A percentile compares a stretch with the other conserved stretches of the same genome.
phyloP scores from a whole-genome alignment of 64 coral and sea anemone genomes.

The Dendrophyllia cribrosa region DNA sequence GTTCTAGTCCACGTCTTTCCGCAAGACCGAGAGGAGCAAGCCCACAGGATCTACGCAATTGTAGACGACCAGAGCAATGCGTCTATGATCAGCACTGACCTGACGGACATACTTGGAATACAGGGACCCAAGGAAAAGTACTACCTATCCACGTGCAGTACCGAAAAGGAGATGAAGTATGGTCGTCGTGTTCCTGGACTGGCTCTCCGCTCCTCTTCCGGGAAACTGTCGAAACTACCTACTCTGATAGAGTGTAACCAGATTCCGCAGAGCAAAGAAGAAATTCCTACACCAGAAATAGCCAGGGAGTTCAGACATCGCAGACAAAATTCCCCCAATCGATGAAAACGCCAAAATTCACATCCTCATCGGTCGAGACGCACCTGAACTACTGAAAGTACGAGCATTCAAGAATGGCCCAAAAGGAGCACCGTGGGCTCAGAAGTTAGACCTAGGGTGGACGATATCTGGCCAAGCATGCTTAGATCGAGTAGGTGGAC shows the following conservation, averaged over 20 bases:
- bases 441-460: constrained; percentile 1
- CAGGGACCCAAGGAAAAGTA: constrained; percentile 17
- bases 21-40: background rate
- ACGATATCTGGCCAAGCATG: constrained; percentile 9
- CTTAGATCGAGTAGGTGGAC: background rate
- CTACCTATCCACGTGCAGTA: constrained; percentile 34
- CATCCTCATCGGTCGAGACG: constrained; percentile 47
- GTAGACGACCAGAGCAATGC: constrained; percentile 55
- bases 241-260: background rate
- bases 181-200: background rate
- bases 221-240: background rate
- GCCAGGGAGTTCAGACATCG: constrained; percentile 1
- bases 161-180: background rate
- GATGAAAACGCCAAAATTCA: background rate
- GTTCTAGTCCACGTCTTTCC: constrained; percentile 52
- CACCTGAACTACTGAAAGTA: constrained; percentile 54
- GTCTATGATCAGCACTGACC: constrained; percentile 26
- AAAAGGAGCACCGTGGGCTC: constrained; percentile 27
- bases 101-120: background rate
- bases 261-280: background rate
- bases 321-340: constrained; percentile 21
- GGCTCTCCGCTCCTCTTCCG: background rate
- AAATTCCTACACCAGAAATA: background rate
- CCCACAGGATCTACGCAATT: constrained; percentile 58
- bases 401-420: constrained; percentile 35